Conservation (phyloP, 1,140 invertebrate species). For the Neuroterus valhalla region DNA sequence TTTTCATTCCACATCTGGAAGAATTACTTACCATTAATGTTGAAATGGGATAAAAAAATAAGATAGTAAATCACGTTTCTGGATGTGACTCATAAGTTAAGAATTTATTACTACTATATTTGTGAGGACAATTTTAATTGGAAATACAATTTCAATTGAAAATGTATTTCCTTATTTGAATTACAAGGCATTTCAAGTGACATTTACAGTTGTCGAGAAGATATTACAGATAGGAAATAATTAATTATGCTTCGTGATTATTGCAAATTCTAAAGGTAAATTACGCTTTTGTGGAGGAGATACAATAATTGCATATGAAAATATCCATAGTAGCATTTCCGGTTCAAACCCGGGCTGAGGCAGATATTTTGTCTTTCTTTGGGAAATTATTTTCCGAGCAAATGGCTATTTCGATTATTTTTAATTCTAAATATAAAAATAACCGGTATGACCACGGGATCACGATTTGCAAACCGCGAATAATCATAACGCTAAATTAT, state of each 20-base stretch:
- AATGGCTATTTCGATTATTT: no score
- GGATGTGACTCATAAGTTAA: neutral
- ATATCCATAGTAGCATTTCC: no score
- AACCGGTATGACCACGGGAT: no score
- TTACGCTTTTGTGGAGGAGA: neutral
- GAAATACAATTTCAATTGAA: slow-evolving; percentile 12
- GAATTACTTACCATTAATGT: neutral
- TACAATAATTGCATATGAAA: no score
- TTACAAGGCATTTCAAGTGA: slow-evolving; percentile 11
- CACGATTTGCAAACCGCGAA: no score
- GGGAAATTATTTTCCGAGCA: no score
- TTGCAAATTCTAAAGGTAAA: neutral
- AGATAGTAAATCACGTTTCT: slow-evolving; percentile 8
- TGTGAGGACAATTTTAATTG: no score
- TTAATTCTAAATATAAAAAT: no score
- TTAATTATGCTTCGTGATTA: neutral
- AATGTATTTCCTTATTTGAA: slow-evolving; percentile 25
- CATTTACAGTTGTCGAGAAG: neutral
- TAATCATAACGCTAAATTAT: no score
- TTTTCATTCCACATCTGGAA: neutral
- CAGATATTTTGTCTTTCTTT: no score
- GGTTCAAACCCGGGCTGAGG: no score
- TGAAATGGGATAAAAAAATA: slow-evolving; percentile 2
- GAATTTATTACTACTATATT: no score
- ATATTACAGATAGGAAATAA: neutral